phyloP scores from a whole-genome alignment of 92 coral and sea anemone genomes.

The Actinostola sp. region DNA sequence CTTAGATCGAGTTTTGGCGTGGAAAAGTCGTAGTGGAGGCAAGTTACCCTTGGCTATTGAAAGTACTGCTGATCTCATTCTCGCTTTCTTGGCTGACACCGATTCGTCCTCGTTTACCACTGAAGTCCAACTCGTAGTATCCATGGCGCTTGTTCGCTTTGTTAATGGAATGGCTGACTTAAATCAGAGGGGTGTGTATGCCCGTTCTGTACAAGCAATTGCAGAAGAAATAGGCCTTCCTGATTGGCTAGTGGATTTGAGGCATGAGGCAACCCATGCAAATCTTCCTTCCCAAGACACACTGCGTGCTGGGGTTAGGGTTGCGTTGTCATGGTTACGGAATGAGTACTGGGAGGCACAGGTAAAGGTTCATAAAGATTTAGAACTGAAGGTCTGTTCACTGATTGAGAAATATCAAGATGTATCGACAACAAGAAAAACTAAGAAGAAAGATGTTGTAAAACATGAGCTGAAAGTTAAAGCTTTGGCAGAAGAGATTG shows the following conservation, averaged over 20 bases:
- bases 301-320: conserved; percentile 64
- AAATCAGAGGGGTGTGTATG: conserved; percentile 85
- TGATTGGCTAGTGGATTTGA: conserved; percentile 94
- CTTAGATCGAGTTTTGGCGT: conserved; percentile 72
- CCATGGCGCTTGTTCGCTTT: conserved; percentile 94
- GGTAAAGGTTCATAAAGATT: conserved; percentile 58
- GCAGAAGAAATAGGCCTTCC: conserved; percentile 98
- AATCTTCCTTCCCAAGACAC: conserved; percentile 81
- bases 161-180: conserved; percentile 92
- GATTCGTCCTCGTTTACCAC: conserved; percentile 17
- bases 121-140: conserved; percentile 51
- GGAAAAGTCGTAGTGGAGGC: conserved; percentile 91
- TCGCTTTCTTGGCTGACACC: conserved; percentile 51
- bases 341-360: conserved; percentile 94
- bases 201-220: conserved; percentile 92
- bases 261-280: conserved; percentile 95
- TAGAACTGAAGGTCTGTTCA: conserved; percentile 45
- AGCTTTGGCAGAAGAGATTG: conserved; percentile 53
- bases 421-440: conserved; percentile 11
- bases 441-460: conserved; percentile 45
- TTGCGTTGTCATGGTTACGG: conserved; percentile 82
- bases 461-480: conserved; percentile 36
- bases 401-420: conserved; percentile 48
- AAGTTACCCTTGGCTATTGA: conserved; percentile 90
- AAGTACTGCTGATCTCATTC: conserved; percentile 77